Evolutionary conservation across 2,113 vertebrate genomes (phyloP), one percentile per base, ranked within the genome.

Genomic region (Eublepharis macularius): DNA sequence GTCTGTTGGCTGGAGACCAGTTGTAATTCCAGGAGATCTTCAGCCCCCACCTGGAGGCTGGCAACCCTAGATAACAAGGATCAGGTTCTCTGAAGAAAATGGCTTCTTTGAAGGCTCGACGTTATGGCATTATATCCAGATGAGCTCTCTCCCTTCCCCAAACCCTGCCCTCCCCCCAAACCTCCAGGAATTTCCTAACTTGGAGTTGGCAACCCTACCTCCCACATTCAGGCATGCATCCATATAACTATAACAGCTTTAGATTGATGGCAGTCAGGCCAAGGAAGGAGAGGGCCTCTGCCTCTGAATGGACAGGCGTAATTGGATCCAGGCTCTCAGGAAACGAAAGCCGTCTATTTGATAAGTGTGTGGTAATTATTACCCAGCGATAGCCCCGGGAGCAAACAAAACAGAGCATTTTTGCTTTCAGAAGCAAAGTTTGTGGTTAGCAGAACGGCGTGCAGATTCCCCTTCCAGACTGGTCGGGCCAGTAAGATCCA

Each of bases 301-400:
- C 6, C 79, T 82, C 88, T 88, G 88, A 82, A 79, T 69, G 12
- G 90, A 90, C 89, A 79, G 63, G 70, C 78, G 74, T 95, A 93
- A 94, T 93, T 93, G 92, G 80, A 89, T 84, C 87, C 94, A 95
- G 93, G 84, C 77, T 82, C 77, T 92, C 92, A 92, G 94, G 93
- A 94, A 93, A 93, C 92, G 88, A 93, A 91, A 76, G 74, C 90
- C 14, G 43, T 92, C 92, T 89, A 84, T 75, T 89, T 92, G 93
- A 92, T 94, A 92, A 92, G 93, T 88, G 89, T 91, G 87, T 54
- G 91, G 90, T 89, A 89, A 89, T 88, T 85, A 88, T 92, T 92
- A 92, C 81, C 85, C 70, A 93, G 86, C 70, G 66, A 83, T 0
- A 76, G 85, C 84, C 90, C 69, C 14, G 74, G 91, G 89, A 80